A percentile compares a stretch with the other conserved stretches of the same genome.
Evolutionary conservation across 2,888 invertebrate species (phyloP).

Genomic region (Tridacna gigas): DNA sequence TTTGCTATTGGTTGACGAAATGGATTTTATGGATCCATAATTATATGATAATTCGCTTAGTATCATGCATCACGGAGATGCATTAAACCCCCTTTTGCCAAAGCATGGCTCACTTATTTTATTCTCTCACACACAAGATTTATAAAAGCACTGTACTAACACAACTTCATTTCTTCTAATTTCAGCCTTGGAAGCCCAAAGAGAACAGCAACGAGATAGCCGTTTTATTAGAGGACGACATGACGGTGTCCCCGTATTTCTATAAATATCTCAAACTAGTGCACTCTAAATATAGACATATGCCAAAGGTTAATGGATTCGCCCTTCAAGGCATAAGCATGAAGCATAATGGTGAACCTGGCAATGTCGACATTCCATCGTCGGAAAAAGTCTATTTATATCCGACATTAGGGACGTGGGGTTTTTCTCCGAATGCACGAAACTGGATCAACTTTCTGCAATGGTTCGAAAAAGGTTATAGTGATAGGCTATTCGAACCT

Average conservation of each 20-base stretch:
- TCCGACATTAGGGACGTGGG: conserved; percentile 49
- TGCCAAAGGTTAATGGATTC: conserved; percentile 45
- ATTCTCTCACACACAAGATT: too few relatives aligned
- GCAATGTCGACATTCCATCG: conserved; percentile 28
- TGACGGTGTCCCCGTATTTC: conserved; percentile 56
- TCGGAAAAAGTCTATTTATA: conserved; percentile 52
- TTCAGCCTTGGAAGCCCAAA: conserved; percentile 47
- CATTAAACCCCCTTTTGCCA: too few relatives aligned
- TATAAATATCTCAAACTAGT: conserved; percentile 54
- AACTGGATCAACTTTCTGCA: conserved; percentile 44
- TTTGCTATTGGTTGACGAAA: too few relatives aligned
- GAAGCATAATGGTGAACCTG: conserved; percentile 39
- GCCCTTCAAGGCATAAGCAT: conserved; percentile 50
- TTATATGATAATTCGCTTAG: too few relatives aligned
- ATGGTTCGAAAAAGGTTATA: conserved; percentile 16
- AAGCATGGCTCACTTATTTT: too few relatives aligned
- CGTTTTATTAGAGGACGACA: conserved; percentile 56
- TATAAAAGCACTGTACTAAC: too few relatives aligned
- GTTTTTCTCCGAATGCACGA: conserved; percentile 47
- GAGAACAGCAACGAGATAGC: conserved; percentile 41
- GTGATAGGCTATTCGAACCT: conserved; percentile 16
- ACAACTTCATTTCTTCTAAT: not conserved
- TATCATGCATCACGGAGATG: too few relatives aligned
- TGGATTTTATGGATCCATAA: too few relatives aligned
- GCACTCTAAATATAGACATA: conserved; percentile 44